Evolutionary conservation across 2,797 vertebrate species (phyloP).

Genomic region (Myotis myotis): DNA sequence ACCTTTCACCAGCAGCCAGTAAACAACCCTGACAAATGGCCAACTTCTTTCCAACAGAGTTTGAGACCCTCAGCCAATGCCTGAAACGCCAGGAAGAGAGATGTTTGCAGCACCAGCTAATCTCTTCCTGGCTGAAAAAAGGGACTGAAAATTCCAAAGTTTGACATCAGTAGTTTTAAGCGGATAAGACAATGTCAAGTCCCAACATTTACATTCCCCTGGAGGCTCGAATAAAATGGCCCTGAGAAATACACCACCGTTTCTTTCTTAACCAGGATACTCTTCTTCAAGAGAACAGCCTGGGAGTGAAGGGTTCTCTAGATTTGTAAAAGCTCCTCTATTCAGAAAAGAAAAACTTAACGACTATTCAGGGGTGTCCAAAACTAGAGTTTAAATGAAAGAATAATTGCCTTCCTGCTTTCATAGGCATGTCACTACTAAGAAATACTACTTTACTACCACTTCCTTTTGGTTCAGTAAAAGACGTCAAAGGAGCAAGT

Average conservation of each 20-base stretch:
- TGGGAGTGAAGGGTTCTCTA: not conserved
- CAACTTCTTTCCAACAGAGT: not conserved
- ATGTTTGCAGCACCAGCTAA: not conserved
- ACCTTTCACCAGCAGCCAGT: not conserved
- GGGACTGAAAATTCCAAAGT: not conserved
- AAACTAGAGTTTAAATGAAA: slow-evolving; percentile 68
- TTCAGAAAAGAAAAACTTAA: slow-evolving; percentile 45
- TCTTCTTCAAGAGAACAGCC: slow-evolving; percentile 45
- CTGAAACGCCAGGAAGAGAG: not conserved
- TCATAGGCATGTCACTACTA: slow-evolving; percentile 24
- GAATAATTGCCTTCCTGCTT: slow-evolving; percentile 20
- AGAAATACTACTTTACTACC: slow-evolving; percentile 39
- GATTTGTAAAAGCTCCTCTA: slow-evolving; percentile 53
- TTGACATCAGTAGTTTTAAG: not conserved
- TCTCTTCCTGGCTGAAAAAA: slow-evolving; percentile 16
- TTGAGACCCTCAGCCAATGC: not conserved
- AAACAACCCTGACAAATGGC: not conserved
- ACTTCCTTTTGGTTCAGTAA: slow-evolving; percentile 65
- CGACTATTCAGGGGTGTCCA: not conserved
- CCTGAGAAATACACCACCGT: not conserved
- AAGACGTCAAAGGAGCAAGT: slow-evolving; percentile 56
- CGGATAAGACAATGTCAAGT: not conserved
- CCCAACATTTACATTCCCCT: not conserved
- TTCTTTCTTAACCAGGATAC: not conserved
- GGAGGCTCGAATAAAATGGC: not conserved